phyloP scores from a whole-genome alignment of 2,888 invertebrate genomes.

The Teinopalpus imperialis region DNA sequence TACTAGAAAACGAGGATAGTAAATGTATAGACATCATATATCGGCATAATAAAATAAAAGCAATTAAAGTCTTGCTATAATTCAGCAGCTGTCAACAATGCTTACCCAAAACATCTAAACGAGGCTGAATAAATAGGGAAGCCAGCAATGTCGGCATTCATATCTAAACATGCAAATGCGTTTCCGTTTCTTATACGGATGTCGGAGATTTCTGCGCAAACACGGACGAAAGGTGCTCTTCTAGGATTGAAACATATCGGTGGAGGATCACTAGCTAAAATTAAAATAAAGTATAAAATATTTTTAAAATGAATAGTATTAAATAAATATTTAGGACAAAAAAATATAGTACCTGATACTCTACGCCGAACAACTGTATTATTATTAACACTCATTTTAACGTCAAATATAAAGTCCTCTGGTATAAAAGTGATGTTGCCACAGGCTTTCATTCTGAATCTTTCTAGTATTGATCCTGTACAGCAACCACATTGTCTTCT shows the following conservation, averaged over 20 bases:
- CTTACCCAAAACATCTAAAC: slow-evolving; percentile 75
- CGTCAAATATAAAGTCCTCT: slow-evolving; percentile 91
- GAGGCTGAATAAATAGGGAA: slow-evolving; percentile 82
- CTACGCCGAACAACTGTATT: slow-evolving; percentile 86
- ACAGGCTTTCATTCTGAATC: slow-evolving; percentile 88
- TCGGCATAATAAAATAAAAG: too few relatives aligned
- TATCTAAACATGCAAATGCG: slow-evolving; percentile 89
- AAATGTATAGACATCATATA: too few relatives aligned
- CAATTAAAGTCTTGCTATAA: too few relatives aligned
- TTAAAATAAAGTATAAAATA: slow-evolving; percentile 23
- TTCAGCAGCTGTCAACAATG: too few relatives aligned
- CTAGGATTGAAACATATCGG: slow-evolving; percentile 88
- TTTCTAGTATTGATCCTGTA: slow-evolving; percentile 83
- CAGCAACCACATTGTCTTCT: slow-evolving; percentile 86
- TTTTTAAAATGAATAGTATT: slow-evolving; percentile 4
- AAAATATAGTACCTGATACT: slow-evolving; percentile 84
- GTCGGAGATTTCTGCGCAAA: slow-evolving; percentile 90
- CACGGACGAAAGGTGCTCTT: slow-evolving; percentile 84
- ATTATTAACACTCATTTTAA: slow-evolving; percentile 87
- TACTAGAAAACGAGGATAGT: too few relatives aligned
- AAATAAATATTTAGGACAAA: neutral
- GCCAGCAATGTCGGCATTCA: slow-evolving; percentile 85
- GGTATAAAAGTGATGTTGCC: slow-evolving; percentile 90
- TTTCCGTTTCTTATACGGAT: slow-evolving; percentile 90
- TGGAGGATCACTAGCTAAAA: slow-evolving; percentile 87